Evolutionary conservation across 2,113 vertebrate genomes (phyloP).

Genomic region (Rhinoptilus africanus): DNA sequence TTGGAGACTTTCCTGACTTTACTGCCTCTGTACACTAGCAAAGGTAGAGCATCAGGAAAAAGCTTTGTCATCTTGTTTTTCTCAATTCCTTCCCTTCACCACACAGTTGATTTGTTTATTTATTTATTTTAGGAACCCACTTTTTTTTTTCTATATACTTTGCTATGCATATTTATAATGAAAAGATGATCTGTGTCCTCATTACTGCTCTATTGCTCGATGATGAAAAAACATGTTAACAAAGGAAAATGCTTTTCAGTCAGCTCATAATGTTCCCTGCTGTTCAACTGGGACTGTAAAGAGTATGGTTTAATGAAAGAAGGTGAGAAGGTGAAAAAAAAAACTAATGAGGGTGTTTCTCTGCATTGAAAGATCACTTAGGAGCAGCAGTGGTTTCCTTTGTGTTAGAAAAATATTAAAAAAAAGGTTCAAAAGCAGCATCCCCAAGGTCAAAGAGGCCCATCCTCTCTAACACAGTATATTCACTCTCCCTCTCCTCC

Average conservation of each 20-base stretch:
- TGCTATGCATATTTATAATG: slow-evolving; percentile 58
- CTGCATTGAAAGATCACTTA: slow-evolving; percentile 62
- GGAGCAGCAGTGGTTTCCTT: slow-evolving; percentile 42
- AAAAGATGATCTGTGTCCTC: slow-evolving; percentile 71
- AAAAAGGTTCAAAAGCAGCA: slow-evolving; percentile 22
- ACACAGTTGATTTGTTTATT: slow-evolving; percentile 26
- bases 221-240: slow-evolving; percentile 66
- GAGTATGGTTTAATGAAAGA: slow-evolving; percentile 73
- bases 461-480: background rate
- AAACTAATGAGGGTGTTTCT: slow-evolving; percentile 67
- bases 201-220: slow-evolving; percentile 62
- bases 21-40: background rate
- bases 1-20: slow-evolving; percentile 29
- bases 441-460: slow-evolving; percentile 51
- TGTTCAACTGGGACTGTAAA: slow-evolving; percentile 67
- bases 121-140: slow-evolving; percentile 58
- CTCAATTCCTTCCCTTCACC: background rate
- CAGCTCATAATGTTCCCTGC: slow-evolving; percentile 68
- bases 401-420: slow-evolving; percentile 32
- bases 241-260: slow-evolving; percentile 71
- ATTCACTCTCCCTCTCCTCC: background rate
- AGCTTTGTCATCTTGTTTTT: slow-evolving; percentile 64
- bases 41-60: slow-evolving; percentile 55
- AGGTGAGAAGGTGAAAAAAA: slow-evolving; percentile 70
- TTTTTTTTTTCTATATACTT: slow-evolving; percentile 15